Percentiles rank a stretch among this genome's conserved stretches.
These are phyloP conservation scores for Phoxinus phoxinus DNA, from an alignment of 2,113 vertebrate genomes.

Conservation along the genomic window DNA sequence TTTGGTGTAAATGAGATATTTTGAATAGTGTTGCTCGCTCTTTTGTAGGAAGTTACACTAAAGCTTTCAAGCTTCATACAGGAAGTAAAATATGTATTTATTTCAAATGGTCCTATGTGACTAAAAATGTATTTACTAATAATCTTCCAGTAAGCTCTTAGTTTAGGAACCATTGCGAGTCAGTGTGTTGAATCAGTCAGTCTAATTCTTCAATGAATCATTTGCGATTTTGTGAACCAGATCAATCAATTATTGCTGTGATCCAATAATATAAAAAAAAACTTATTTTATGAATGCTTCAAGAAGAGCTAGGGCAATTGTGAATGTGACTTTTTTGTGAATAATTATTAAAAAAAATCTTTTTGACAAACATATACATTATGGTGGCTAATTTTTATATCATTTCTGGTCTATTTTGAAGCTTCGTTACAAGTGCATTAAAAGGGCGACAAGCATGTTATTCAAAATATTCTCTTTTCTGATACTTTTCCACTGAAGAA, in stretches of 20 bases:
- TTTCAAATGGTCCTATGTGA: neutral
- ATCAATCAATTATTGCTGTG: too few relatives aligned
- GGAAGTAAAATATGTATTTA: neutral
- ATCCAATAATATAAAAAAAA: neutral
- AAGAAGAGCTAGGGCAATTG: neutral
- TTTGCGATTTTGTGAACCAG: neutral
- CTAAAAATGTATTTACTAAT: neutral
- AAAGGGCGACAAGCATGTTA: neutral
- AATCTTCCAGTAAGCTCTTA: neutral
- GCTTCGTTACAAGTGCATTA: neutral
- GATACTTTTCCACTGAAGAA: neutral
- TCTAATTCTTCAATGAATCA: neutral
- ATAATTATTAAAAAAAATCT: too few relatives aligned
- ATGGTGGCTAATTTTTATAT: neutral
- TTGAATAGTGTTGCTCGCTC: neutral
- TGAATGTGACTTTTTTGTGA: neutral
- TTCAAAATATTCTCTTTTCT: neutral
- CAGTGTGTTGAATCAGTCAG: neutral
- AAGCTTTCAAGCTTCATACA: neutral
- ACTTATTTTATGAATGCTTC: neutral
- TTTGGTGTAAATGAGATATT: neutral
- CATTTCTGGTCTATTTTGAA: neutral
- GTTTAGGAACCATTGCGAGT: neutral
- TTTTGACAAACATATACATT: neutral
- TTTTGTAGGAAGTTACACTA: neutral